phyloP scores from a whole-genome alignment of 1,140 invertebrate species.

The Atta cephalotes region DNA sequence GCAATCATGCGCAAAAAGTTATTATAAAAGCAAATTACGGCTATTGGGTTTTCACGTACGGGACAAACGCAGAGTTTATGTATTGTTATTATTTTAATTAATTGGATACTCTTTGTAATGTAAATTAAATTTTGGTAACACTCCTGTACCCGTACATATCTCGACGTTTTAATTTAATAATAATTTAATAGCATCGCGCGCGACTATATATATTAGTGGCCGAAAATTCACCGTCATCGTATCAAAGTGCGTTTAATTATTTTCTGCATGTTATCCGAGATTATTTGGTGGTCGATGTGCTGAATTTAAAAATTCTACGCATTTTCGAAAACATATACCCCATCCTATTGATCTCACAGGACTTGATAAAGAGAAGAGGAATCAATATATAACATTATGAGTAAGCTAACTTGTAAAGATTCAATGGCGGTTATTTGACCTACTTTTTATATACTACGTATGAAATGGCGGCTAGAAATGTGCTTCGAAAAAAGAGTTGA shows the following conservation, averaged over 20 bases:
- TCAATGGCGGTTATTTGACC: constrained; percentile 66
- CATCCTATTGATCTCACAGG: background rate
- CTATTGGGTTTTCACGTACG: background rate
- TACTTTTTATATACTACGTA: constrained; percentile 65
- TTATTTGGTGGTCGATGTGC: constrained; percentile 55
- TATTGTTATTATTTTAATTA: constrained; percentile 54
- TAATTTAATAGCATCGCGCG: constrained; percentile 51
- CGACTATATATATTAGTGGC: constrained; percentile 7
- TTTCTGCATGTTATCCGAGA: constrained; percentile 53
- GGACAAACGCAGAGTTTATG: constrained; percentile 30
- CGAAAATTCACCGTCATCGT: constrained; percentile 57
- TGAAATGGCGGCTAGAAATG: background rate
- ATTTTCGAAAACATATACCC: constrained; percentile 35
- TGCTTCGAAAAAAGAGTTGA: constrained; percentile 72
- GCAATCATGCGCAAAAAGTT: constrained; percentile 6
- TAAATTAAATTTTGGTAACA: constrained; percentile 58
- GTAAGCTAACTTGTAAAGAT: constrained; percentile 69
- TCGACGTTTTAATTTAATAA: constrained; percentile 63
- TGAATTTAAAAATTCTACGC: constrained; percentile 52
- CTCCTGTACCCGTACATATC: constrained; percentile 8
- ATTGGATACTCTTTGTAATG: constrained; percentile 58
- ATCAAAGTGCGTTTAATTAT: constrained; percentile 62
- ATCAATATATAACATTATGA: constrained; percentile 40
- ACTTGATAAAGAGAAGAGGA: background rate
- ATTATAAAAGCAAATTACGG: constrained; percentile 33